A percentile compares a stretch with the other conserved stretches of the same genome.
Conservation (phyloP, 2,888 invertebrate genomes). For the Crematogaster levior region DNA sequence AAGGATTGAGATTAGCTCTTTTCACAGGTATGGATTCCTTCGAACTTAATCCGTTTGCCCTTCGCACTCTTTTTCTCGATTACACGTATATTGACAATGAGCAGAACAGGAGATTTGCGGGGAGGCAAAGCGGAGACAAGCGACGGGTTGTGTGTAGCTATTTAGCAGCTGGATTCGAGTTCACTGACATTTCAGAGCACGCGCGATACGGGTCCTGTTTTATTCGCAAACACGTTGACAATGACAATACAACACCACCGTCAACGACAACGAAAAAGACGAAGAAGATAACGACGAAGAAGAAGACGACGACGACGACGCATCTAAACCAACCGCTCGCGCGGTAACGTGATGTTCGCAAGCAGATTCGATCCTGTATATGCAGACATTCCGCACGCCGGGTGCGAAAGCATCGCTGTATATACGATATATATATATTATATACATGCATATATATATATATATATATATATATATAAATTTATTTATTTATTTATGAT, state of each 20-base stretch:
- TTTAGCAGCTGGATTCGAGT: constrained; percentile 67
- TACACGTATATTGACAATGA: constrained; percentile 38
- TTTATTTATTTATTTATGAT: too few species aligned
- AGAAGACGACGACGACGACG: background rate
- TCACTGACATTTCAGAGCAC: constrained; percentile 75
- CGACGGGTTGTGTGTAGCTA: constrained; percentile 25
- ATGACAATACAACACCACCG: background rate
- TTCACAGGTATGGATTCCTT: constrained; percentile 33
- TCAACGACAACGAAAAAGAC: background rate
- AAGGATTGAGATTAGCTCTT: background rate
- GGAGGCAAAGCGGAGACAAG: background rate
- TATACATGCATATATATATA: background rate
- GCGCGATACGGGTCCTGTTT: constrained; percentile 68
- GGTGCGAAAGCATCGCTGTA: background rate
- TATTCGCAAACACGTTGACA: constrained; percentile 18
- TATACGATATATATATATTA: background rate
- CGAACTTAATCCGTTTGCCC: background rate
- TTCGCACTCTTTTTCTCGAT: constrained; percentile 32
- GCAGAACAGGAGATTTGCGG: background rate
- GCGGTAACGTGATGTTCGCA: constrained; percentile 22
- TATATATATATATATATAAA: too few species aligned
- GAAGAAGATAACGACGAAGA: background rate
- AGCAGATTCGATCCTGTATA: background rate
- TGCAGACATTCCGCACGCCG: constrained; percentile 4
- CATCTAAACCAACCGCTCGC: constrained; percentile 9